Percentiles rank a stretch among this genome's conserved stretches.
Evolutionary conservation across 2,113 vertebrate species (phyloP).

Genomic region (Sialia sialis): DNA sequence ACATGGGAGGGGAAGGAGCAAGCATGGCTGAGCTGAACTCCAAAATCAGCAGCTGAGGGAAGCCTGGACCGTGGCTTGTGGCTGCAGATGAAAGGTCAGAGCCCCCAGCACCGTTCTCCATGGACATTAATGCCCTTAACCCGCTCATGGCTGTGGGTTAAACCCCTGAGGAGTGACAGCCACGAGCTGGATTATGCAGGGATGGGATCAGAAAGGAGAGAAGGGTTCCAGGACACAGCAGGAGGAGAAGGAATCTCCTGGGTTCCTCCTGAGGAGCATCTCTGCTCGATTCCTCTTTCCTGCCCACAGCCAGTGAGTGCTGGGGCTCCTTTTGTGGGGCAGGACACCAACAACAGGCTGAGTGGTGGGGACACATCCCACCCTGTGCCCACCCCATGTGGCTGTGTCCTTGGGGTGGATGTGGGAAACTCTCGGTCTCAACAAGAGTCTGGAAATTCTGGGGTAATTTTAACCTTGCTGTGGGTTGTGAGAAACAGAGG

Average conservation of each 20-base stretch:
- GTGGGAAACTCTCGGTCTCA: constrained; percentile 22
- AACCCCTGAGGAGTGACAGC: fast-evolving
- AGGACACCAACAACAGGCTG: neutral
- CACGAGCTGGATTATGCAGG: fast-evolving
- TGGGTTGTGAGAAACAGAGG: constrained; percentile 57
- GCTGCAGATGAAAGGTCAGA: neutral
- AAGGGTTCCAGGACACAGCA: fast-evolving
- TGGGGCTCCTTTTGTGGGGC: neutral
- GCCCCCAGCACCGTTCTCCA: neutral
- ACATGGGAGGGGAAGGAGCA: neutral
- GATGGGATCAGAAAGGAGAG: neutral
- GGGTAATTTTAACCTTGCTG: constrained; percentile 10
- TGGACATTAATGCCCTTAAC: fast-evolving
- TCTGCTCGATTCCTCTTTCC: neutral
- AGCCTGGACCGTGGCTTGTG: neutral
- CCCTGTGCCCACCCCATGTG: neutral
- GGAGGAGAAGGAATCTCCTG: neutral
- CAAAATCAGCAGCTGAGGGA: neutral
- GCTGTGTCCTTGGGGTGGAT: neutral
- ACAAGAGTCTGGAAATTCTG: constrained; percentile 49
- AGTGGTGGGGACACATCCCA: fast-evolving
- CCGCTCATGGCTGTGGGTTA: fast-evolving
- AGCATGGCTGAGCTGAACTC: neutral
- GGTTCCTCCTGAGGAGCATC: neutral
- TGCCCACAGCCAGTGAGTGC: neutral